Conservation (phyloP, 2,797 vertebrate species). For the Cheirogaleus major region DNA sequence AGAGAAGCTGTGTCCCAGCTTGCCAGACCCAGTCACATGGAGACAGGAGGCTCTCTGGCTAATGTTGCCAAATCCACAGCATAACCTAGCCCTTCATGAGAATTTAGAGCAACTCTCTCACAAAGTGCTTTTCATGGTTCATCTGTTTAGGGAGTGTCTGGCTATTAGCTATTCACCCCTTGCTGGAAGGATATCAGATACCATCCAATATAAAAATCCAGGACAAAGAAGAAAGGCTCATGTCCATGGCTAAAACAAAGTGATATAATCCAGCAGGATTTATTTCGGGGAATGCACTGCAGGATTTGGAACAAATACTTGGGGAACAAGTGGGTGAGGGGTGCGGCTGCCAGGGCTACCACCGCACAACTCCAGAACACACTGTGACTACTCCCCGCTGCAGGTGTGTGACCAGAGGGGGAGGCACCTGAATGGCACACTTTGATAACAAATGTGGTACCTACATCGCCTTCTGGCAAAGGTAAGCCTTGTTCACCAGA, state of each 20-base stretch:
- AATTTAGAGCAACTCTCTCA: not conserved
- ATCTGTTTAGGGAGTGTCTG: not conserved
- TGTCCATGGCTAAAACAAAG: not conserved
- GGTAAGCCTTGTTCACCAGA: not conserved
- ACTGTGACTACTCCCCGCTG: not conserved
- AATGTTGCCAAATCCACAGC: not conserved
- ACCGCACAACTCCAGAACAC: not conserved
- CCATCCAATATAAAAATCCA: not conserved
- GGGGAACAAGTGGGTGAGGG: not conserved
- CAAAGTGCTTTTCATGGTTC: not conserved
- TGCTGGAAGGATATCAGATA: not conserved
- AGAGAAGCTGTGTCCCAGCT: not conserved
- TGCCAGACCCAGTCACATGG: not conserved
- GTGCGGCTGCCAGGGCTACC: not conserved
- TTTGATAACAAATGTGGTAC: not conserved
- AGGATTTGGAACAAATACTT: not conserved
- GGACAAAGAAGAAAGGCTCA: not conserved
- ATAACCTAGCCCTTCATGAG: not conserved
- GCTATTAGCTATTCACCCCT: not conserved
- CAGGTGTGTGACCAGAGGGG: not conserved
- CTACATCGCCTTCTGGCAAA: not conserved
- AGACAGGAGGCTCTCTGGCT: not conserved
- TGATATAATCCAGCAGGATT: too few species aligned
- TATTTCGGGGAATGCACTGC: not conserved
- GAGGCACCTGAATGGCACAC: too few species aligned